These are phyloP conservation scores for Margarornis squamiger DNA, from an alignment of 2,797 vertebrate genomes.

Conservation along the genomic window DNA sequence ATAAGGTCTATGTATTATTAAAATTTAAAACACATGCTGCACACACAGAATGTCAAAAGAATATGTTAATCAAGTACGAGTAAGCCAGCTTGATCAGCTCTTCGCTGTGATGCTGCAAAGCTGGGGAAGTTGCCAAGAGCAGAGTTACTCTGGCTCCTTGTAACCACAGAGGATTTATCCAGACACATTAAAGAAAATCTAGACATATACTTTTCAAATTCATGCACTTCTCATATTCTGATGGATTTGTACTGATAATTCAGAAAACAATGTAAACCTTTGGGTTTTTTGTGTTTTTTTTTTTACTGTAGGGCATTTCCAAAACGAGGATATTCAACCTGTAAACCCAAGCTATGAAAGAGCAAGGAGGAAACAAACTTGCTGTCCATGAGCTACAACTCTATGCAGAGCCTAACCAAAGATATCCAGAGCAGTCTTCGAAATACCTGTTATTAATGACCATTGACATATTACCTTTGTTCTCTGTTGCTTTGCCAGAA, in stretches of 20 bases:
- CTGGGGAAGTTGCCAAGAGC: slow-evolving; percentile 8
- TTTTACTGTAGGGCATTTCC: neutral
- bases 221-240: neutral
- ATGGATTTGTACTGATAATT: neutral
- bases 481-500: neutral
- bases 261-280: slow-evolving; percentile 11
- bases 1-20: slow-evolving; percentile 58
- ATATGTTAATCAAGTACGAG: slow-evolving; percentile 46
- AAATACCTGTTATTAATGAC: neutral
- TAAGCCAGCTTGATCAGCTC: slow-evolving; percentile 29
- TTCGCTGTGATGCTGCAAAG: neutral
- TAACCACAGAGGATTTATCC: neutral
- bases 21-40: slow-evolving; percentile 65
- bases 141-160: neutral
- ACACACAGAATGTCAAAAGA: slow-evolving; percentile 55
- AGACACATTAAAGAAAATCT: neutral
- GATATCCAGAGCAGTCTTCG: neutral
- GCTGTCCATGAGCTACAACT: neutral
- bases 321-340: neutral
- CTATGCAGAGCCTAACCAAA: neutral
- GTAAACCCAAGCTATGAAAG: neutral
- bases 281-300: neutral
- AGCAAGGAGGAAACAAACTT: neutral
- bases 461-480: neutral
- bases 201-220: slow-evolving; percentile 4